Evolutionary conservation across 2,113 vertebrate genomes (phyloP).

Genomic region (Bos indicus): DNA sequence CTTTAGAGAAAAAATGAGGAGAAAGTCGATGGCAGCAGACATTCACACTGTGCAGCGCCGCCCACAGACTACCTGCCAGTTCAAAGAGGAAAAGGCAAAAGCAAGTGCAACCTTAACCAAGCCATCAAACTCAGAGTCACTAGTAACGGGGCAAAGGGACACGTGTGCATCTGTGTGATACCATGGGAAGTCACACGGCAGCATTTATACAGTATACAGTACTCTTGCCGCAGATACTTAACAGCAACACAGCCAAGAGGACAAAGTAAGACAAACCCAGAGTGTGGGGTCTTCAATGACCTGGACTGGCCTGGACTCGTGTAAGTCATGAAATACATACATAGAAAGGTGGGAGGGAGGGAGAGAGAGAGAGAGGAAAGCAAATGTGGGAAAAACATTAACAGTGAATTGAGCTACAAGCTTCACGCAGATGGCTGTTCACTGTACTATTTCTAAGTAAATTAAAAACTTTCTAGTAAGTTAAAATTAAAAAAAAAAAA

Average conservation of each 20-base stretch:
- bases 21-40: background rate
- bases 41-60: background rate
- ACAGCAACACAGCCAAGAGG: accelerated
- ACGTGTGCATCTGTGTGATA: background rate
- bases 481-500: background rate
- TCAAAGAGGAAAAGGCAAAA: too few species aligned
- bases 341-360: background rate
- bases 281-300: background rate
- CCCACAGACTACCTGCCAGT: background rate
- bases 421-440: background rate
- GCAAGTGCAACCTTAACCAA: background rate
- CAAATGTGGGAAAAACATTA: background rate
- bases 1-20: background rate
- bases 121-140: background rate
- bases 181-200: too few species aligned
- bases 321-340: background rate
- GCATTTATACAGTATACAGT: accelerated
- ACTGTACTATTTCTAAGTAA: background rate
- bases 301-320: background rate
- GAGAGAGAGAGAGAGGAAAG: background rate
- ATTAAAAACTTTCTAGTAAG: background rate
- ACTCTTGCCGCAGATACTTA: background rate
- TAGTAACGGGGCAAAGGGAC: accelerated
- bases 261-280: background rate
- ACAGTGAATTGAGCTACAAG: too few species aligned